Conservation (phyloP, 2,797 vertebrate genomes). For the Naso thynnoides region DNA sequence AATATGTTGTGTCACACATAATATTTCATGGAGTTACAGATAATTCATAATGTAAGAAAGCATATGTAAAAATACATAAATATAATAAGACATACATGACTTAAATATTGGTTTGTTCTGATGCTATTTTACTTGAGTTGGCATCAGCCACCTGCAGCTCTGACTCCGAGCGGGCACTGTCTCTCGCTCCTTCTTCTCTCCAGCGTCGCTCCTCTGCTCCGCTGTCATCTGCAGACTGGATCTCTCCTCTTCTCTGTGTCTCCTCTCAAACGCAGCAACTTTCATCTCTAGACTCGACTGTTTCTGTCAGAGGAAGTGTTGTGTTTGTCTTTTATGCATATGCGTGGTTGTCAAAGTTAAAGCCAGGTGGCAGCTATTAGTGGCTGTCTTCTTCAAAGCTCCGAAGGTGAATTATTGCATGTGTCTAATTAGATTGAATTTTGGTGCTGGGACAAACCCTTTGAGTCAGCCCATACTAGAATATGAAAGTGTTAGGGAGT, state of each 20-base stretch:
- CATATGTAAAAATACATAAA: too few species aligned
- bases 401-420: too few species aligned
- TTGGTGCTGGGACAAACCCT: too few species aligned
- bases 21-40: too few species aligned
- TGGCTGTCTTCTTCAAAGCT: not conserved
- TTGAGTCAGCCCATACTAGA: too few species aligned
- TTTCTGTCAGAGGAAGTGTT: not conserved
- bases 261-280: not conserved
- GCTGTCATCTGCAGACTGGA: not conserved
- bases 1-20: too few species aligned
- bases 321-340: not conserved
- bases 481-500: too few species aligned
- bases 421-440: too few species aligned
- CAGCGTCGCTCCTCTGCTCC: not conserved
- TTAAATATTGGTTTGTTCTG: too few species aligned
- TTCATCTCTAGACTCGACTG: not conserved
- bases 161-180: not conserved
- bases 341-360: not conserved
- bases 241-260: not conserved
- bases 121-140: not conserved
- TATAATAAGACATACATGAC: too few species aligned
- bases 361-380: not conserved
- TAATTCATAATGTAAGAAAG: too few species aligned
- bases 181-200: not conserved
- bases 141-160: not conserved